These are phyloP conservation scores for Drosophila kanapiae DNA, from an alignment of 1,140 invertebrate species.

Conservation along the genomic window DNA sequence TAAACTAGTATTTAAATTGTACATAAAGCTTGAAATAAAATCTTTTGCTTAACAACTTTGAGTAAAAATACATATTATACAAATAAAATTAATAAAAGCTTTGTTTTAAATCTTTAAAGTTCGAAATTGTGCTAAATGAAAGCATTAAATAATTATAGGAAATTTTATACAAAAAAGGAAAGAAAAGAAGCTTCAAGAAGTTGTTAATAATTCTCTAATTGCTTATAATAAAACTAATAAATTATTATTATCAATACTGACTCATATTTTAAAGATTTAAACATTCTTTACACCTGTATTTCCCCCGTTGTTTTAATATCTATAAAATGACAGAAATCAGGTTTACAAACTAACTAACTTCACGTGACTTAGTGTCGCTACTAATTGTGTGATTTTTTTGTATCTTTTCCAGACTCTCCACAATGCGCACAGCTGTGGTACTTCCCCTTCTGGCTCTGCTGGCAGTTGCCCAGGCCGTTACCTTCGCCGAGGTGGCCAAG, in stretches of 20 bases:
- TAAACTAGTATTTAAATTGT: not conserved
- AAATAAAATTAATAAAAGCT: not conserved
- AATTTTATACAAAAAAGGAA: not conserved
- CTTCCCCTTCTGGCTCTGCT: slow-evolving; percentile 85
- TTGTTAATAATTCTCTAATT: not conserved
- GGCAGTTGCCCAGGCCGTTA: slow-evolving; percentile 87
- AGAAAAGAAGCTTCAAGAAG: too few species aligned
- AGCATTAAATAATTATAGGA: not conserved
- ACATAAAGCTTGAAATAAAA: not conserved
- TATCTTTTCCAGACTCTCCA: slow-evolving; percentile 20
- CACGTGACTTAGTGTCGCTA: slow-evolving; percentile 20
- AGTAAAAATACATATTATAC: not conserved
- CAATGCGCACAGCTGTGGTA: slow-evolving; percentile 86
- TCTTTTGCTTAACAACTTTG: not conserved
- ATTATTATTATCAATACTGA: not conserved
- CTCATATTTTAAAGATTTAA: not conserved
- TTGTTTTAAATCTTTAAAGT: not conserved
- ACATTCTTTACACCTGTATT: not conserved
- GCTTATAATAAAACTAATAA: not conserved
- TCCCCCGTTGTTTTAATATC: not conserved
- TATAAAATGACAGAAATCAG: slow-evolving; percentile 12
- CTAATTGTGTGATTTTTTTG: slow-evolving; percentile 19
- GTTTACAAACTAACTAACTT: slow-evolving; percentile 8
- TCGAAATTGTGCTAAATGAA: not conserved
- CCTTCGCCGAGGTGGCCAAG: slow-evolving; percentile 89